A percentile compares a stretch with the other conserved stretches of the same genome.
phyloP scores from a whole-genome alignment of 2,797 vertebrate genomes.

The Enteromius unitaeniatus region DNA sequence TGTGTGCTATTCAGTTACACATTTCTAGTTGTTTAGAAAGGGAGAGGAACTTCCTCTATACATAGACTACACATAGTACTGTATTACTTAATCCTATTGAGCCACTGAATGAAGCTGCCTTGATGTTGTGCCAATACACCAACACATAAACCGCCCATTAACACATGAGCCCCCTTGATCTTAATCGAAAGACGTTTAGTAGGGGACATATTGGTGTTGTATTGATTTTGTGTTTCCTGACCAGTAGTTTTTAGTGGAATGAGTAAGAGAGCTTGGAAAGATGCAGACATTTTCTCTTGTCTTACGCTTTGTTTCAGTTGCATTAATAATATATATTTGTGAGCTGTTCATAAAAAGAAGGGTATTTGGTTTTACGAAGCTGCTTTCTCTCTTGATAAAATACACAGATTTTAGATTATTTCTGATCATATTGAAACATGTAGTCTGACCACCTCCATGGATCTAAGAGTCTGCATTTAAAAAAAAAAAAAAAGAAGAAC shows the following conservation, averaged over 20 bases:
- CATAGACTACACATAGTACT: constrained; percentile 4
- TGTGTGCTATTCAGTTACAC: constrained; percentile 22
- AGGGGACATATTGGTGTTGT: not conserved
- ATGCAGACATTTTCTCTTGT: not conserved
- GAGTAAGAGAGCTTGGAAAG: not conserved
- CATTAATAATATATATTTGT: not conserved
- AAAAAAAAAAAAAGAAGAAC: not conserved
- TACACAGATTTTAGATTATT: constrained; percentile 19
- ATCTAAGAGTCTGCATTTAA: not conserved
- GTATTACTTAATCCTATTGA: constrained; percentile 18
- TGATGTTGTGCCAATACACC: constrained; percentile 31
- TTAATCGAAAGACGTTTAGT: constrained; percentile 3
- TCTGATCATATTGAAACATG: constrained; percentile 29
- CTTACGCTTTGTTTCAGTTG: not conserved
- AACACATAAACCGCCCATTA: constrained; percentile 22
- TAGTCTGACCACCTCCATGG: not conserved
- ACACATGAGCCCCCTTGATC: not conserved
- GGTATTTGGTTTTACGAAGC: not conserved
- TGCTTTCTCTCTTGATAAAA: not conserved
- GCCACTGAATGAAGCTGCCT: constrained; percentile 12
- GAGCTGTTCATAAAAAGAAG: not conserved
- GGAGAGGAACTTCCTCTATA: constrained; percentile 41
- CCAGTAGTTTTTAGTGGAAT: not conserved
- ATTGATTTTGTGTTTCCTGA: constrained; percentile 10
- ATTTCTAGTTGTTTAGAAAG: constrained; percentile 43